phyloP scores from a whole-genome alignment of 92 coral and sea anemone species.

The Zoanthus gigantus region DNA sequence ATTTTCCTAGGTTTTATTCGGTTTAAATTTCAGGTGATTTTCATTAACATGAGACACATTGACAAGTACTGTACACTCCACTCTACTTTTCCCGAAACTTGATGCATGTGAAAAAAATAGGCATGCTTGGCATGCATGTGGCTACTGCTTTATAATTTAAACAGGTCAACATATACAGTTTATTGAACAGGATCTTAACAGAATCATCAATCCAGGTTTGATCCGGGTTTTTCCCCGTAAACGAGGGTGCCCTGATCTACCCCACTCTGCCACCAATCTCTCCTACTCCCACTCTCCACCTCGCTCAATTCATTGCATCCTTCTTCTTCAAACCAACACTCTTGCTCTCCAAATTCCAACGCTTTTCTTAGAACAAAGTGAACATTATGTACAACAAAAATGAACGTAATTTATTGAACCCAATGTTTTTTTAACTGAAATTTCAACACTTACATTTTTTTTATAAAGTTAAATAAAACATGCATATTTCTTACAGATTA shows the following conservation, averaged over 20 bases:
- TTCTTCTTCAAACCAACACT: constrained; percentile 7
- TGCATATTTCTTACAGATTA: constrained; percentile 5
- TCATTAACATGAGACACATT: too few species aligned
- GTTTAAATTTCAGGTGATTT: too few species aligned
- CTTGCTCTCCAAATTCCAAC: constrained; percentile 14
- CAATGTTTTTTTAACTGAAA: background rate
- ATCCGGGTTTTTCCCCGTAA: constrained; percentile 13
- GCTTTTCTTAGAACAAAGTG: constrained; percentile 1
- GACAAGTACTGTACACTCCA: too few species aligned
- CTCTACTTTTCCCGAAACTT: too few species aligned
- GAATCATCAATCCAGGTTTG: constrained; percentile 5
- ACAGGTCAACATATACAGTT: constrained; percentile 4
- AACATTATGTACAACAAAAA: constrained; percentile 11
- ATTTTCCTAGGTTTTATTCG: too few species aligned
- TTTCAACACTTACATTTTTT: constrained; percentile 6
- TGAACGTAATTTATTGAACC: constrained; percentile 6
- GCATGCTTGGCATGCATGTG: constrained; percentile 12
- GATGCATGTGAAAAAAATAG: background rate
- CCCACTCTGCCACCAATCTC: constrained; percentile 20
- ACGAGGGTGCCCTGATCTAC: constrained; percentile 14
- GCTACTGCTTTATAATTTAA: constrained; percentile 6
- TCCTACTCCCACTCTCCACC: constrained; percentile 8
- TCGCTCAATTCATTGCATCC: constrained; percentile 24
- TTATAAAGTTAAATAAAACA: constrained; percentile 6
- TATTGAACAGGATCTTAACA: constrained; percentile 10